Conservation (phyloP, 2,113 vertebrate species). For the Pachypanchax playfairii region DNA sequence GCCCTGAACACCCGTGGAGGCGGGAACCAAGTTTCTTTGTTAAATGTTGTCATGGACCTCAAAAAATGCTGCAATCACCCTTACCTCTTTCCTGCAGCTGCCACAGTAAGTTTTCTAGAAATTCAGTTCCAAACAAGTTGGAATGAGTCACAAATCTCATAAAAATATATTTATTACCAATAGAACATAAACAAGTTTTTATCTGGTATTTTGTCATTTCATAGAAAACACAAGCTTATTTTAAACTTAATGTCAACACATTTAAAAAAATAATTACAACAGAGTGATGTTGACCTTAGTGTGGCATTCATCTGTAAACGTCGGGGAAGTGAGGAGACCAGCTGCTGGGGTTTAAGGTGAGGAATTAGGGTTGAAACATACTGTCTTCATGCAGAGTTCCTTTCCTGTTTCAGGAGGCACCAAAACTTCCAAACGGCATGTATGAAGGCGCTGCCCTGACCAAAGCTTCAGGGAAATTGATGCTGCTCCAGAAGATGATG, state of each 20-base stretch:
- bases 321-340: too few relatives aligned
- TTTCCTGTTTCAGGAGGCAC: constrained; percentile 86
- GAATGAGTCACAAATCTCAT: too few relatives aligned
- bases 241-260: too few relatives aligned
- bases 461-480: constrained; percentile 91
- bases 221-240: too few relatives aligned
- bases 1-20: constrained; percentile 95
- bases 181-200: too few relatives aligned
- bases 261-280: background rate
- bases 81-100: constrained; percentile 96
- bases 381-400: background rate
- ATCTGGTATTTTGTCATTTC: too few relatives aligned
- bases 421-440: constrained; percentile 98
- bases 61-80: constrained; percentile 99
- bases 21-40: constrained; percentile 95
- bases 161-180: too few relatives aligned
- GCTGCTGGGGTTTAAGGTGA: too few relatives aligned
- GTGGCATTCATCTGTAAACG: too few relatives aligned
- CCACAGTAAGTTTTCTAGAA: constrained; percentile 67
- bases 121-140: too few relatives aligned
- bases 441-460: constrained; percentile 93
- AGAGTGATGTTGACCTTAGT: too few relatives aligned
- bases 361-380: too few relatives aligned
- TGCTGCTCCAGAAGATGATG: constrained; percentile 95
- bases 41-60: constrained; percentile 98